Evolutionary conservation across 2,113 vertebrate genomes (phyloP), one percentile per base, ranked within the genome.

Genomic region (Smithornis capensis): DNA sequence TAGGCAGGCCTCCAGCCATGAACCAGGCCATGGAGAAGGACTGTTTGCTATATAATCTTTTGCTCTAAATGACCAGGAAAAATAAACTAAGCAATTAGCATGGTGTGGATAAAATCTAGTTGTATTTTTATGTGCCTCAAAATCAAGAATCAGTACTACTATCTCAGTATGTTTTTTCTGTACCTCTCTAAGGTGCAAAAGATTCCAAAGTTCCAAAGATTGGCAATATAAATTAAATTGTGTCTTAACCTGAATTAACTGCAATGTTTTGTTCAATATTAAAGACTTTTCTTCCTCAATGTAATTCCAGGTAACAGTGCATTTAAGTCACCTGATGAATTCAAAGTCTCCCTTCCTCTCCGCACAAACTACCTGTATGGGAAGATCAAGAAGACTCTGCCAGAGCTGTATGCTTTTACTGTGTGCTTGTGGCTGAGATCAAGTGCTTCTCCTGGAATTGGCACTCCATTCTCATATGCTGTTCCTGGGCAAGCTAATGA

Each of bases 371-470:
- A 99, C 97, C 96, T 99, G 70, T 99, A 99, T 1, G 99, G 99
- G 57, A 99, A 99, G 96, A 98, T 99, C 95, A 99, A 99, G 98
- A 99, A 99, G 98, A 99, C 98, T 4, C 97, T 99, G 63, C 99
- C 99, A 0, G 99, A 99, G 95, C 98, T 99, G 87, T 99, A 99
- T 1, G 98, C 99, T 65, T 99, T 99, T 87, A 99, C 99, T 11
- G 98, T 99, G 33, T 99, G 99, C 96, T 98, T 99, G 98, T 99
- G 99, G 99, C 97, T 99, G 82, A 99, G 99, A 73, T 99, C 99
- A 35, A 98, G 98, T 1, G 98, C 99, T 55, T 99, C 98, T 3
- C 99, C 99, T 0, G 99, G 99, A 24, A 99, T 99, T 13, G 99
- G 99, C 76, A 99, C 99, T 18, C 99, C 99, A 0, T 99, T 99